Percentiles rank a stretch among this genome's conserved stretches.
These are phyloP conservation scores for Datnioides undecimradiatus DNA, from an alignment of 2,113 vertebrate species.

Conservation along the genomic window DNA sequence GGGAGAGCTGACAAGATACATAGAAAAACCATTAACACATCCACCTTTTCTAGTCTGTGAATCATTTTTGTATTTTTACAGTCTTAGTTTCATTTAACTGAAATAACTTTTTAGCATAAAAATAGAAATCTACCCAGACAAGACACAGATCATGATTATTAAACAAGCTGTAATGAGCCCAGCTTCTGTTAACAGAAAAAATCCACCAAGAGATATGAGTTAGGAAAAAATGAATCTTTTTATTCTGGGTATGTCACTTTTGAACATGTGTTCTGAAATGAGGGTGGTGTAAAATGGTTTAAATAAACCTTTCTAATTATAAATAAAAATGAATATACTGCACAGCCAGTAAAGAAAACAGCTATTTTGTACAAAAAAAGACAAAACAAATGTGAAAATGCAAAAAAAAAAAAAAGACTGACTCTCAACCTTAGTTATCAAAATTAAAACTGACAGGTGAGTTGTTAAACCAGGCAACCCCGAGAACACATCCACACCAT, in stretches of 20 bases:
- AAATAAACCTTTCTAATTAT: not conserved
- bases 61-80: not conserved
- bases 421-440: not conserved
- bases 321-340: constrained; percentile 14
- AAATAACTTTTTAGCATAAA: too few relatives aligned
- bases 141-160: too few relatives aligned
- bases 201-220: not conserved
- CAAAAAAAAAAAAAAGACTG: not conserved
- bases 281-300: not conserved
- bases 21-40: not conserved
- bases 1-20: not conserved
- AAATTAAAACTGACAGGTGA: not conserved
- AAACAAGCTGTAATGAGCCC: too few relatives aligned
- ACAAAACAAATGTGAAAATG: not conserved
- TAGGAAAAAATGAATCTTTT: not conserved
- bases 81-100: not conserved
- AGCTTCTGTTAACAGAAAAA: too few relatives aligned
- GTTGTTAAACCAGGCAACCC: not conserved
- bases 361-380: not conserved
- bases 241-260: not conserved
- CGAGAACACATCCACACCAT: not conserved
- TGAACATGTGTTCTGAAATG: not conserved
- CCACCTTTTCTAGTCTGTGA: not conserved
- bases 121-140: too few relatives aligned
- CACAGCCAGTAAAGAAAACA: not conserved